Percentiles rank a stretch among this genome's conserved stretches.
Evolutionary conservation across 2,113 vertebrate species (phyloP).

Genomic region (Gnathonemus longibarbis): DNA sequence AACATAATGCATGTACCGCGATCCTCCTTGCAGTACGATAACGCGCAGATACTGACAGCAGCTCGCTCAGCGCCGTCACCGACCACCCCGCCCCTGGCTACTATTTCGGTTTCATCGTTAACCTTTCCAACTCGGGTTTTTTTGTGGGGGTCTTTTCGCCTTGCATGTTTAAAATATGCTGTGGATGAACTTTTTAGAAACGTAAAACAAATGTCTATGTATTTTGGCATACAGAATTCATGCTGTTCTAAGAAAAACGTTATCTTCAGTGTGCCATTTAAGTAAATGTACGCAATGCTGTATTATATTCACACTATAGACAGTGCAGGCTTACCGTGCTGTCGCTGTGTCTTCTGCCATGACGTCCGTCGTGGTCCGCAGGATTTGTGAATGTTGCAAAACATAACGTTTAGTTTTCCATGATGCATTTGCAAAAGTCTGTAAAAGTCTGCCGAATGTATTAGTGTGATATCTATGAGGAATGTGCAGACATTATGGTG

Average conservation of each 20-base stretch:
- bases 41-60: neutral
- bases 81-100: neutral
- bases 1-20: neutral
- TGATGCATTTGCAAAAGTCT: neutral
- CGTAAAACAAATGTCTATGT: neutral
- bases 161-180: neutral
- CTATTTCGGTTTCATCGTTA: neutral
- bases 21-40: neutral
- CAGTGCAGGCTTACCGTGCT: neutral
- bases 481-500: neutral
- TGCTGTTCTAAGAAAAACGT: neutral
- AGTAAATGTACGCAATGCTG: neutral
- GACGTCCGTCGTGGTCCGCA: neutral
- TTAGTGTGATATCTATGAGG: neutral
- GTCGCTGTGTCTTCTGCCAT: neutral
- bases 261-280: neutral
- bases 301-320: neutral
- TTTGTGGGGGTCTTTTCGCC: neutral
- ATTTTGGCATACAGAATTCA: neutral
- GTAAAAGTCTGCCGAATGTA: neutral
- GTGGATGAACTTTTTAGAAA: neutral
- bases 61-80: neutral
- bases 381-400: neutral
- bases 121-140: neutral
- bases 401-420: neutral